Evolutionary conservation across 2,113 vertebrate species (phyloP).

Genomic region (Scopus umbretta): DNA sequence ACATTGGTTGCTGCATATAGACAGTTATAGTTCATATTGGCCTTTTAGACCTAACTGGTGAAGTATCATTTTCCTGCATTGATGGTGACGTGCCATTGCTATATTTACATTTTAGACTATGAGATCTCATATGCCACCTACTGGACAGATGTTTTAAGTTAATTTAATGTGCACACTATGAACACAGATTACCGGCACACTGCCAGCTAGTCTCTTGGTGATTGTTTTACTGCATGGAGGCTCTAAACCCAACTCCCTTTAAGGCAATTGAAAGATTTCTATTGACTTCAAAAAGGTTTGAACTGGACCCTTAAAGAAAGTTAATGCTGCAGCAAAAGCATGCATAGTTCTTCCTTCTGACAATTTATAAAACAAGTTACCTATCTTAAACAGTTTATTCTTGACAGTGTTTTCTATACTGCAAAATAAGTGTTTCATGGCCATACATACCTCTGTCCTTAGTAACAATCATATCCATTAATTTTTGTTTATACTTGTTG

Average conservation of each 20-base stretch:
- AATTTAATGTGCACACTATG: neutral
- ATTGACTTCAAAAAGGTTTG: neutral
- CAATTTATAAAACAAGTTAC: neutral
- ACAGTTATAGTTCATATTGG: neutral
- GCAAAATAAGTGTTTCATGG: neutral
- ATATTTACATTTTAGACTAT: neutral
- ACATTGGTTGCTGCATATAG: neutral
- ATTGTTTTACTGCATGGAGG: neutral
- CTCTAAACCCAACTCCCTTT: neutral
- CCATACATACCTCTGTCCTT: neutral
- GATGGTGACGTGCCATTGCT: neutral
- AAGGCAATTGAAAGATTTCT: neutral
- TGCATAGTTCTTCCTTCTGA: neutral
- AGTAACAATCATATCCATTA: neutral
- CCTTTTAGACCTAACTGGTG: neutral
- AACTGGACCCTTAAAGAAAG: neutral
- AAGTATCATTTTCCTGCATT: neutral
- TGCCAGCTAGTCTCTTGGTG: neutral
- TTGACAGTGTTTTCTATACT: neutral
- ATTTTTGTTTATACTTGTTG: neutral
- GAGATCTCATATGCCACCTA: slow-evolving; percentile 10
- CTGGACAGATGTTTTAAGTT: neutral
- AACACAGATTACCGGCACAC: neutral
- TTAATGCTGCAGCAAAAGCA: neutral
- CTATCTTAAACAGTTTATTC: neutral